phyloP scores from a whole-genome alignment of 2,888 invertebrate genomes.

The Ophioninae sp. region DNA sequence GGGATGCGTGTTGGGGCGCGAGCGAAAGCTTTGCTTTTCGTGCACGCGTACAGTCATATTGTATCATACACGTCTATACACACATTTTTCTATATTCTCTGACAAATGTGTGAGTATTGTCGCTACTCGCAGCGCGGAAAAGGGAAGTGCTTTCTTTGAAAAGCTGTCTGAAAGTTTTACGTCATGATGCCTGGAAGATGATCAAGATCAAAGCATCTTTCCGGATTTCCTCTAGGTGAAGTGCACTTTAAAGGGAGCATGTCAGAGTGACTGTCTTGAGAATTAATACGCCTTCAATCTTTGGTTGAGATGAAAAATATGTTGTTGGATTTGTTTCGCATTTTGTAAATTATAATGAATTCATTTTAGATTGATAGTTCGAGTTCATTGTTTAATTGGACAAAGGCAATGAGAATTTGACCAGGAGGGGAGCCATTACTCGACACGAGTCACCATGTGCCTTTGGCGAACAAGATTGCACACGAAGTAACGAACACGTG shows the following conservation, averaged over 20 bases:
- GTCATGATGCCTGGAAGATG: slow-evolving; percentile 65
- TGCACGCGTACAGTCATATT: not conserved
- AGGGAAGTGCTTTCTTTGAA: slow-evolving; percentile 61
- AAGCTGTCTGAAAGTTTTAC: slow-evolving; percentile 66
- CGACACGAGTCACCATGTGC: slow-evolving; percentile 54
- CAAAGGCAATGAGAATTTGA: slow-evolving; percentile 1
- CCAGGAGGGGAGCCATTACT: slow-evolving; percentile 24
- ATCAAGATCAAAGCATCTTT: slow-evolving; percentile 69
- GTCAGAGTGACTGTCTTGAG: too few relatives aligned
- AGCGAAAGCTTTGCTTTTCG: slow-evolving; percentile 40
- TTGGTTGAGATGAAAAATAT: too few relatives aligned
- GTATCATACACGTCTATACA: not conserved
- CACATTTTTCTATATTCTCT: not conserved
- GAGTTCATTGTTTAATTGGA: not conserved
- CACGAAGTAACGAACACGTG: slow-evolving; percentile 55
- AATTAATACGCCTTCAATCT: too few relatives aligned
- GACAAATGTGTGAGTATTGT: not conserved
- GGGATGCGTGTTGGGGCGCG: slow-evolving; percentile 45
- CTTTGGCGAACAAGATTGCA: slow-evolving; percentile 47
- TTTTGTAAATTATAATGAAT: not conserved
- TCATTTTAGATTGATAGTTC: too few relatives aligned
- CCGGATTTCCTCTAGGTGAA: slow-evolving; percentile 27
- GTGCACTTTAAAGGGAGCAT: not conserved
- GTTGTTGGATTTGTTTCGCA: not conserved
- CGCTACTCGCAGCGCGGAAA: slow-evolving; percentile 31